phyloP scores from a whole-genome alignment of 1,140 invertebrate species.

The Trichoplusia ni region DNA sequence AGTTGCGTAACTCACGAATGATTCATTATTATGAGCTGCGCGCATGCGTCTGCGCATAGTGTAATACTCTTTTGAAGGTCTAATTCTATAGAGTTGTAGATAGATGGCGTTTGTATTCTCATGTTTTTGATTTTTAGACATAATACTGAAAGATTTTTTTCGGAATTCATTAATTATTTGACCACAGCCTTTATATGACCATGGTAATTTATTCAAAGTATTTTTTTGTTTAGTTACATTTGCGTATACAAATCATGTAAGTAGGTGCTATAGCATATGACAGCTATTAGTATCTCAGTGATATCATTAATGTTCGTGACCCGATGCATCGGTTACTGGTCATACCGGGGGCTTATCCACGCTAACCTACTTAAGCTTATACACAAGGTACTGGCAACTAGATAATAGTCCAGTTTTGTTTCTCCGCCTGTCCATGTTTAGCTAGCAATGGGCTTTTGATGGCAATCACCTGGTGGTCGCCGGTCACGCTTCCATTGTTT shows the following conservation, averaged over 20 bases:
- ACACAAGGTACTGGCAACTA: conserved; percentile 50
- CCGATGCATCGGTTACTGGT: conserved; percentile 7
- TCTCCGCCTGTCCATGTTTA: conserved; percentile 41
- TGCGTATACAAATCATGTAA: no score
- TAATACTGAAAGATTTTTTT: no score
- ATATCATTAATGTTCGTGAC: conserved; percentile 32
- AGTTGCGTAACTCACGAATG: background rate
- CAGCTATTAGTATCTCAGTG: conserved; percentile 2
- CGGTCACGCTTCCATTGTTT: conserved; percentile 68
- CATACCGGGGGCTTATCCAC: conserved; percentile 36
- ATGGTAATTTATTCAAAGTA: no score
- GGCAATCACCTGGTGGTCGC: conserved; percentile 50
- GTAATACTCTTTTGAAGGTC: background rate
- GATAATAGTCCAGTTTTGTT: conserved; percentile 40
- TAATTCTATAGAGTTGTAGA: background rate
- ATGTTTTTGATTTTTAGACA: no score
- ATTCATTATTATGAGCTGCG: background rate
- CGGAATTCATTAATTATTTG: no score
- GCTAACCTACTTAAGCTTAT: conserved; percentile 47
- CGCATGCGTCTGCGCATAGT: background rate
- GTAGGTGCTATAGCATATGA: background rate
- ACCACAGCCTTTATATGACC: no score
- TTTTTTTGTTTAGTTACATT: no score
- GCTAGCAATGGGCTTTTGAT: conserved; percentile 47
- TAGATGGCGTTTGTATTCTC: conserved; percentile 14